Conservation (phyloP, 2,113 vertebrate genomes). For the Zosterops japonicus region DNA sequence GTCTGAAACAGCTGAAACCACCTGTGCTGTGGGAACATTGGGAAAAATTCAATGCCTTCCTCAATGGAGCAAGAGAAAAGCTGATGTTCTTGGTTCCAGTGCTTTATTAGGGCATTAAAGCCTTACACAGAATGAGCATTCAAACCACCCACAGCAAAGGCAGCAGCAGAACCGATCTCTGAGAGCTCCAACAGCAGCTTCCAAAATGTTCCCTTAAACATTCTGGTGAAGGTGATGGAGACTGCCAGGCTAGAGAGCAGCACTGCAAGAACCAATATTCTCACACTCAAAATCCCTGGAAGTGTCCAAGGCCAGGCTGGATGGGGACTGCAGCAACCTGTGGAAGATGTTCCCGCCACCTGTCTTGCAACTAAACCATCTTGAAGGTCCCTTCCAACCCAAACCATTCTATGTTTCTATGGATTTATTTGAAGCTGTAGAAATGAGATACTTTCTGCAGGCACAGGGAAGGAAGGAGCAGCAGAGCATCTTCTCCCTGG, state of each 20-base stretch:
- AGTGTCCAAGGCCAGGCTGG: background rate
- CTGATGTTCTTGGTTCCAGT: background rate
- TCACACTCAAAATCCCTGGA: background rate
- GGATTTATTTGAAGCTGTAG: background rate
- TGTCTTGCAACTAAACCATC: accelerated
- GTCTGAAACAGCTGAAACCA: background rate
- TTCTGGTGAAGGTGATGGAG: background rate
- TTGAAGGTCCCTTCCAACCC: background rate
- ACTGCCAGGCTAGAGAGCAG: background rate
- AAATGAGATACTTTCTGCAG: background rate
- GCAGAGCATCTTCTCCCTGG: background rate
- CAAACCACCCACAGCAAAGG: background rate
- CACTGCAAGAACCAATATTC: background rate
- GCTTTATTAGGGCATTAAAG: background rate
- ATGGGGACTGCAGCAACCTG: background rate
- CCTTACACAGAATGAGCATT: background rate
- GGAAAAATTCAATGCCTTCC: background rate
- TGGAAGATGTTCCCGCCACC: background rate
- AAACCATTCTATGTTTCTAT: background rate
- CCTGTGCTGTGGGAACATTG: background rate
- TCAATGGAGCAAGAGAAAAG: background rate
- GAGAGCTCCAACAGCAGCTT: background rate
- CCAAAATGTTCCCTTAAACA: background rate
- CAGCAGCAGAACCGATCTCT: accelerated
- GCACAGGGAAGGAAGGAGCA: background rate